Percentiles rank a stretch among this genome's conserved stretches.
Conservation (phyloP, 35 echinoderm and acorn worm species). For the Stichopus chloronotus region DNA sequence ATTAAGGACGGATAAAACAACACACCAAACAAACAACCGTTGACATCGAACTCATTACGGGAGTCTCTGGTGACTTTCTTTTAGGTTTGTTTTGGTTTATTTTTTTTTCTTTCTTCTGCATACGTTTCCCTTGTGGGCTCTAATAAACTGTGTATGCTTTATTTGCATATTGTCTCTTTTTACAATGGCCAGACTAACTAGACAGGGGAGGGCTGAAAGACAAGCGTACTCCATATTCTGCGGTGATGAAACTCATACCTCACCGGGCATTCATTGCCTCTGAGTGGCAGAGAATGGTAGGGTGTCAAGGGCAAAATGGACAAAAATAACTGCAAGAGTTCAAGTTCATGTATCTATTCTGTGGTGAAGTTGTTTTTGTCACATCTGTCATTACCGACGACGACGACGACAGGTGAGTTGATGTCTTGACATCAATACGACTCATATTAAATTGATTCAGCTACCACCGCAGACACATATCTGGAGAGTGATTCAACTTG, state of each 20-base stretch:
- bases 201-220: not conserved
- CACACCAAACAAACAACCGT: too few species aligned
- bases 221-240: not conserved
- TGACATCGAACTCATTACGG: too few species aligned
- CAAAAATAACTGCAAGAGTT: slow-evolving; percentile 37
- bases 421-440: slow-evolving; percentile 45
- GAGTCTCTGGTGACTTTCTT: too few species aligned
- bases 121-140: too few species aligned
- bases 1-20: too few species aligned
- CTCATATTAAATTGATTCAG: slow-evolving; percentile 39
- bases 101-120: too few species aligned
- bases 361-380: not conserved
- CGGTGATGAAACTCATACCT: not conserved
- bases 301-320: slow-evolving; percentile 27
- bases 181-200: not conserved
- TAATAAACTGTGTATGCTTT: too few species aligned
- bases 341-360: slow-evolving; percentile 28
- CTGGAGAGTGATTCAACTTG: too few species aligned
- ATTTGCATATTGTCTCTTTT: too few species aligned
- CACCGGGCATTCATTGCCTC: not conserved
- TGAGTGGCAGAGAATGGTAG: not conserved
- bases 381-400: too few species aligned
- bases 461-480: not conserved
- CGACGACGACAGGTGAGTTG: slow-evolving; percentile 33
- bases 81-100: too few species aligned